These are phyloP conservation scores for Macrocentrus cingulum DNA, from an alignment of 1,140 invertebrate genomes.

Conservation along the genomic window DNA sequence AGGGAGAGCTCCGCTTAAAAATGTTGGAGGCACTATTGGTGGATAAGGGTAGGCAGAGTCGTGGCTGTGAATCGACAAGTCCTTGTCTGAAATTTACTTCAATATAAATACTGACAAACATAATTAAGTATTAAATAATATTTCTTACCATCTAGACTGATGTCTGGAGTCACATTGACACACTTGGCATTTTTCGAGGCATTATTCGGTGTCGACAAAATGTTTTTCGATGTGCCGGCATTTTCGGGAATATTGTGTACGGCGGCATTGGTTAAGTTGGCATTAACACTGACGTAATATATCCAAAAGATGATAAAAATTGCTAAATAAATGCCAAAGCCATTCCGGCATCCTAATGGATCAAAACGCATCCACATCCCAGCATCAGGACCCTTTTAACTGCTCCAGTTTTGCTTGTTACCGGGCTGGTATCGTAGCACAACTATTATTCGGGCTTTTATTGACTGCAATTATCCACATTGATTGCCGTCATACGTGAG, in stretches of 20 bases:
- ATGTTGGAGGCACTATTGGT: conserved; percentile 56
- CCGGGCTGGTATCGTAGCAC: no score
- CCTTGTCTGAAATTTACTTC: conserved; percentile 44
- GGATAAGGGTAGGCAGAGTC: conserved; percentile 47
- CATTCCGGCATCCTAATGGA: conserved; percentile 50
- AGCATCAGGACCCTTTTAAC: conserved; percentile 43
- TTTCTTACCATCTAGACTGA: conserved; percentile 29
- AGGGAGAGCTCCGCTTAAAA: conserved; percentile 53
- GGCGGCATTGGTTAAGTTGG: conserved; percentile 42
- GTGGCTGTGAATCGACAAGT: conserved; percentile 45
- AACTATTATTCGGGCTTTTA: not conserved
- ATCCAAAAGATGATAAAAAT: conserved; percentile 45
- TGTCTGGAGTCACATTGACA: conserved; percentile 50
- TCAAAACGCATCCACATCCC: conserved; percentile 56
- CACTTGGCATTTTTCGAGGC: conserved; percentile 42
- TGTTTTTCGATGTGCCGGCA: conserved; percentile 42
- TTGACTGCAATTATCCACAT: not conserved
- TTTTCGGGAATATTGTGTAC: conserved; percentile 40
- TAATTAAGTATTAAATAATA: no score
- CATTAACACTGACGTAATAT: conserved; percentile 41
- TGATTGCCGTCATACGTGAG: not conserved
- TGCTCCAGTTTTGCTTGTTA: not conserved
- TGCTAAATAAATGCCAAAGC: conserved; percentile 46
- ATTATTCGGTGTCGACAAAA: conserved; percentile 42
- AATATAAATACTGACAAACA: no score